Evolutionary conservation across 2,113 vertebrate species (phyloP), one percentile per base, ranked within the genome.

Genomic region (Carassius carassius): DNA sequence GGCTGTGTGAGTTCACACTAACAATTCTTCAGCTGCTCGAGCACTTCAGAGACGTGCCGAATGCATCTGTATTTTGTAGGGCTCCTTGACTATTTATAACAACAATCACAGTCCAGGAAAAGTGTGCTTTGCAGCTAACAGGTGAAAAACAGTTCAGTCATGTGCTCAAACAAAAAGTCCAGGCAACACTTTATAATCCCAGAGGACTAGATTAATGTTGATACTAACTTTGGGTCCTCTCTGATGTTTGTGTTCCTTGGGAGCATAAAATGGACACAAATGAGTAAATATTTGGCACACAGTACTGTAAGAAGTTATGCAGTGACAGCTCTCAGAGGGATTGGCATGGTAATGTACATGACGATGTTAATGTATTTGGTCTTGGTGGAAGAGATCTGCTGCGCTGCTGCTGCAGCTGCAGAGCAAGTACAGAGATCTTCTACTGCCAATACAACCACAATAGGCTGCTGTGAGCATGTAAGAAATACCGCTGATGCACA

Each of bases 51-150:
- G 19, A 72, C 7, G 2, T 12, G 19, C 35, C 35, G 67, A 19
- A 35, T 72, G 21, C 67, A 72, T 41, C 35, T 11, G 67, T 23
- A n/a, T 62, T 44, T 78, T 78, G 76, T 78, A 41, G 56, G 35
- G 76, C 32, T 78, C 7, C 76, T 37, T 62, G 54, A 78, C 32
- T 41, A 78, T 78, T 62, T 78, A 78, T 78, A 78, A 78, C 54
- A 60, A 23, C 21, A 6, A n/a, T 41, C 76, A 60, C 76, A 78
- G 32, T 78, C 76, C 3, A 51, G 51, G 76, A 35, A 44, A 23
- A n/a, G 76, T 10, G 35, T 37, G 76, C 32, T 60, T 41, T 41
- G 35, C 76, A 14, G 12, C 19, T 60, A 23, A 78, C 76, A n/a
- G 56, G 76, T 78, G 76, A 62, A 78, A 78, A 62, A 78, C 17